Conservation (phyloP, 2,113 vertebrate genomes). For the Ictalurus punctatus region DNA sequence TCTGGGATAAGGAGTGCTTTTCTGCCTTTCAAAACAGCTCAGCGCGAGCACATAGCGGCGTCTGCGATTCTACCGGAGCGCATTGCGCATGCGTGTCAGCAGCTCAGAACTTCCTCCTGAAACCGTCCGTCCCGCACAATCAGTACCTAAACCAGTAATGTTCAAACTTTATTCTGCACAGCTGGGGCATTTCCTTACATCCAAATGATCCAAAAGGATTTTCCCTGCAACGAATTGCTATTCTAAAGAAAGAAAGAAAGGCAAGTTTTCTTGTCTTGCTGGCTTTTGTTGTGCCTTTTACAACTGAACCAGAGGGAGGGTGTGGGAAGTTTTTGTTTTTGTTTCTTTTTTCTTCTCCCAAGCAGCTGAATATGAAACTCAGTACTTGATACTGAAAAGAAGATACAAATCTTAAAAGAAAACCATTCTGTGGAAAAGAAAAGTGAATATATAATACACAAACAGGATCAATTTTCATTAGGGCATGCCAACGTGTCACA, state of each 20-base stretch:
- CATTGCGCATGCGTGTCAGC: constrained; percentile 46
- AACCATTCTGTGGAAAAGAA: neutral
- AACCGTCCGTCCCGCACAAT: constrained; percentile 1
- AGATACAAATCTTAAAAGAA: neutral
- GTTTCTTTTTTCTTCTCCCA: too few species aligned
- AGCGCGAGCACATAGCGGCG: constrained; percentile 44
- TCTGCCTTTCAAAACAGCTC: constrained; percentile 49
- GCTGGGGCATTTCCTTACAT: neutral
- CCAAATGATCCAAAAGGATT: neutral
- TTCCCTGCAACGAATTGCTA: neutral
- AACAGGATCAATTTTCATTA: neutral
- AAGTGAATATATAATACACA: neutral
- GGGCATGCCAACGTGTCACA: neutral
- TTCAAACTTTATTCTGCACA: neutral
- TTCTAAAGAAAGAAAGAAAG: neutral
- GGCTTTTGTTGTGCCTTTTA: neutral
- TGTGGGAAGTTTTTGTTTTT: neutral
- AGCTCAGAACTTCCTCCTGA: constrained; percentile 48
- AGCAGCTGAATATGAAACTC: neutral
- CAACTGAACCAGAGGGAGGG: neutral
- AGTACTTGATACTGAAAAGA: neutral
- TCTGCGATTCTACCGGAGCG: constrained; percentile 33
- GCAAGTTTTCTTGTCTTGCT: neutral
- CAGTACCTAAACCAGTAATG: neutral
- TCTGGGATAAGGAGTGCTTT: constrained; percentile 43